phyloP scores from a whole-genome alignment of 2,888 invertebrate genomes.

The Piscicola geometra region DNA sequence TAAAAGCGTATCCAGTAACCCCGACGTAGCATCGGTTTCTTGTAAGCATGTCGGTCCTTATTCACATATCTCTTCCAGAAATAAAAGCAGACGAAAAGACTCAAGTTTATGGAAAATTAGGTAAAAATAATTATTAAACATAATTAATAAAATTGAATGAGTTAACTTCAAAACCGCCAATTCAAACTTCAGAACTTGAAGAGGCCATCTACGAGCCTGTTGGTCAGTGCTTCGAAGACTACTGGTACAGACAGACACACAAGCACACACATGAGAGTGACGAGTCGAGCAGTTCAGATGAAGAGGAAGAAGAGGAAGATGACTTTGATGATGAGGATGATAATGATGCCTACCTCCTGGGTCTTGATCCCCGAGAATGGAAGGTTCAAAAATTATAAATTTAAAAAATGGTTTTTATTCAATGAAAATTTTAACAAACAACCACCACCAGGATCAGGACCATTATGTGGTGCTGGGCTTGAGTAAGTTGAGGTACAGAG shows the following conservation, averaged over 20 bases:
- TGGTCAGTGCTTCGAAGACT: constrained; percentile 53
- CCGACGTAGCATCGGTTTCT: not conserved
- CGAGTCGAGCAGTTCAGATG: constrained; percentile 48
- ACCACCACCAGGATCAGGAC: constrained; percentile 79
- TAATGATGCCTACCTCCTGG: constrained; percentile 67
- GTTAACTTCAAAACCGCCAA: not conserved
- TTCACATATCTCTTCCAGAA: not conserved
- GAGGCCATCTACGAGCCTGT: constrained; percentile 50
- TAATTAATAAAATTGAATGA: not conserved
- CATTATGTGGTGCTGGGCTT: constrained; percentile 93
- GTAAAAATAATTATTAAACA: not conserved
- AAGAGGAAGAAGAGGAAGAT: constrained; percentile 48
- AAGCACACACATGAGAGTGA: constrained; percentile 51
- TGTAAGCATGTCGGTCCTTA: constrained; percentile 1
- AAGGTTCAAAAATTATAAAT: constrained; percentile 64
- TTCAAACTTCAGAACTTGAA: constrained; percentile 41
- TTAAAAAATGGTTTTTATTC: constrained; percentile 17
- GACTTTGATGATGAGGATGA: constrained; percentile 49
- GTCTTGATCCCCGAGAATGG: constrained; percentile 91
- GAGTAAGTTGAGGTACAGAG: constrained; percentile 72
- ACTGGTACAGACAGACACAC: constrained; percentile 48
- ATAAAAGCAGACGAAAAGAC: not conserved
- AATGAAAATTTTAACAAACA: not conserved
- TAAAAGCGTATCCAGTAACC: too few relatives aligned
- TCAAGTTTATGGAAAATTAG: not conserved